Evolutionary conservation across 2,113 vertebrate species (phyloP), one percentile per base, ranked within the genome.

Genomic region (Eurypyga helias): DNA sequence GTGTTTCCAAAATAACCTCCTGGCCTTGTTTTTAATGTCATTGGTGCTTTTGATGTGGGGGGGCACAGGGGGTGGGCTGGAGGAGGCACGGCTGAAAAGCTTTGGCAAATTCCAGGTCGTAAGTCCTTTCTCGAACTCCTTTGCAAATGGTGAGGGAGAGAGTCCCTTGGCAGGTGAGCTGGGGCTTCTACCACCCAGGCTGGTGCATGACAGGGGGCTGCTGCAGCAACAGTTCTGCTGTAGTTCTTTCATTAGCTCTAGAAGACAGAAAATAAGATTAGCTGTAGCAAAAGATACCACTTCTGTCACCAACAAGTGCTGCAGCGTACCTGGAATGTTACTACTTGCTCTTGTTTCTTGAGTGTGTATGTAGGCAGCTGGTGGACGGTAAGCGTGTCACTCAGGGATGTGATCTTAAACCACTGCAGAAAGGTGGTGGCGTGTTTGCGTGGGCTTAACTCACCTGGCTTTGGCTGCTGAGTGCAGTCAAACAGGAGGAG

Each of bases 311-410:
- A 88, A 58, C 29, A 79, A 43, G 31, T 45, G 17, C 41, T 79
- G 55, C 65, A 90, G 66, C 0, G 0, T 69, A 51, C 2, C 14
- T 58, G 76, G 87, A 82, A 34, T 70, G 41, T 7, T 65, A 45
- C 6, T 79, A 51, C 23, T 64, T 7, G 4, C 13, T 65, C 60
- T 82, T 60, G 23, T 73, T 91, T 77, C 41, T 69, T 36, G 21
- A 78, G 25, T 26, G 13, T 60, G 7, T 64, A 33, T 0, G 0
- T 36, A 45, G 28, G 38, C 15, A 1, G 69, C 49, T 55, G 18
- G 48, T 26, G 36, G 49, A 25, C 33, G 54, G 0, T 41, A 48
- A 34, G 31, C 52, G 38, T 78, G 38, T 26, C 58, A 65, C 21
- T 60, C 7, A 9, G 38, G 28, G 34, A 43, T 55, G 6, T 81